phyloP scores from a whole-genome alignment of 1,140 invertebrate genomes.

The Archivesica marissinica region DNA sequence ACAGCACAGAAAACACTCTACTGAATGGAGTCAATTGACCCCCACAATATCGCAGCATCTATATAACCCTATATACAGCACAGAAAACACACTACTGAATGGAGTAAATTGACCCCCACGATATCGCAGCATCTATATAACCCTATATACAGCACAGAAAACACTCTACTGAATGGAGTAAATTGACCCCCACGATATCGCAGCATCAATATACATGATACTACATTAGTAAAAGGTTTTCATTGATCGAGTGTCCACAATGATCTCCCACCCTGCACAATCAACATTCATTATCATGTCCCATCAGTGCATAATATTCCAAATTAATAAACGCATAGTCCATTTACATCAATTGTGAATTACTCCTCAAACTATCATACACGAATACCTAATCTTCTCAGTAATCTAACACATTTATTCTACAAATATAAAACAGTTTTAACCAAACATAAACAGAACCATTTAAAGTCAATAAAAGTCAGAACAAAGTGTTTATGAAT shows the following conservation, averaged over 20 bases:
- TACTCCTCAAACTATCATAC: not conserved
- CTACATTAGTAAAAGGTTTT: not conserved
- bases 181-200: too few relatives aligned
- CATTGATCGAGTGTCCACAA: not conserved
- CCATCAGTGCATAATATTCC: not conserved
- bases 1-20: too few relatives aligned
- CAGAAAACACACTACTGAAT: too few relatives aligned
- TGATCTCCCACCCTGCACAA: not conserved
- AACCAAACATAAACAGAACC: conserved; percentile 17
- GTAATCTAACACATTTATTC: not conserved
- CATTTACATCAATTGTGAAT: not conserved
- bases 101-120: too few relatives aligned
- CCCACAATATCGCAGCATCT: too few relatives aligned
- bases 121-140: too few relatives aligned
- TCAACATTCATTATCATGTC: not conserved
- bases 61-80: too few relatives aligned
- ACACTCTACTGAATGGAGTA: too few relatives aligned
- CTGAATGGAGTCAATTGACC: too few relatives aligned
- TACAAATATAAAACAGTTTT: not conserved
- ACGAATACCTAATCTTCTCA: not conserved
- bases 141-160: too few relatives aligned
- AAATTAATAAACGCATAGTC: not conserved
- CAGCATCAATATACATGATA: too few relatives aligned
- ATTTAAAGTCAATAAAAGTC: not conserved
- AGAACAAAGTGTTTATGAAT: not conserved